Conservation (phyloP, 2,113 vertebrate species). For the Serinus canaria region DNA sequence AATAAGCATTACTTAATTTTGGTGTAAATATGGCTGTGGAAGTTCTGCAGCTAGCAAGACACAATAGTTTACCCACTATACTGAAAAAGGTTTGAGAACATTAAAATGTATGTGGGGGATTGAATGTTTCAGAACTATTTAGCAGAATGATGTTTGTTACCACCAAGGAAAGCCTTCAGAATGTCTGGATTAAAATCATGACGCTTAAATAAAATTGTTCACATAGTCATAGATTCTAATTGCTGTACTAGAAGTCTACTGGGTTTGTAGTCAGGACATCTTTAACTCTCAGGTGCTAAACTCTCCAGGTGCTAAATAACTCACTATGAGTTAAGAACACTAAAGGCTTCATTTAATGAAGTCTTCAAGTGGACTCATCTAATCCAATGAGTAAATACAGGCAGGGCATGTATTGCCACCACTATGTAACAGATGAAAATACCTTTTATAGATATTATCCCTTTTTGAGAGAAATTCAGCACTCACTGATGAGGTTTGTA, state of each 20-base stretch:
- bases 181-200: not conserved
- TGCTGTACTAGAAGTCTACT: not conserved
- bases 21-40: not conserved
- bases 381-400: not conserved
- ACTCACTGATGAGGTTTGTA: not conserved
- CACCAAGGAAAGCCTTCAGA: not conserved
- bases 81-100: not conserved
- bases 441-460: not conserved
- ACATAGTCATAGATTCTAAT: rapidly evolving
- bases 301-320: not conserved
- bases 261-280: not conserved
- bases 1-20: not conserved
- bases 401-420: too few relatives aligned
- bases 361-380: not conserved
- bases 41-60: not conserved
- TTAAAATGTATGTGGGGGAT: rapidly evolving
- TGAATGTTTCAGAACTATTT: not conserved
- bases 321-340: not conserved
- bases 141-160: not conserved
- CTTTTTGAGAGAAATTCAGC: not conserved
- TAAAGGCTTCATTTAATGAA: not conserved
- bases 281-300: not conserved
- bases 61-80: not conserved
- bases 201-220: not conserved
- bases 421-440: not conserved